Conservation (phyloP, 37 sponge, comb jelly and placozoan species). For the Spongilla lacustris region DNA sequence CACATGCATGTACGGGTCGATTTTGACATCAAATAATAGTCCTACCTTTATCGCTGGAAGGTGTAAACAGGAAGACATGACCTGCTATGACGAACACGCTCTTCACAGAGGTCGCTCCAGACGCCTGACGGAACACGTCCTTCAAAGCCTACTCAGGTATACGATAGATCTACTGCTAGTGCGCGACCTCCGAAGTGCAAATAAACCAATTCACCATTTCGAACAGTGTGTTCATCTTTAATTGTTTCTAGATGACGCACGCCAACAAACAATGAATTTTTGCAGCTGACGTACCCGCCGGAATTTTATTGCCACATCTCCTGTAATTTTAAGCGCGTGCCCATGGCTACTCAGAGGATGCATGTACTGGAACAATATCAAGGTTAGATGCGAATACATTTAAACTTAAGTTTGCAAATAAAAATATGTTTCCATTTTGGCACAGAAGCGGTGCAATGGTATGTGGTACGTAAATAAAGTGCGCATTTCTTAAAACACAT, state of each 20-base stretch:
- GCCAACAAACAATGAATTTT: neutral
- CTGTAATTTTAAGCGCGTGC: neutral
- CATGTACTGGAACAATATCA: conserved; percentile 11
- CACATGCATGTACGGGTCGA: no score
- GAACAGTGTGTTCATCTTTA: conserved; percentile 19
- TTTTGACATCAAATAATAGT: no score
- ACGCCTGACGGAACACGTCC: neutral
- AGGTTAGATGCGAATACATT: neutral
- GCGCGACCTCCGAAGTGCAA: no score
- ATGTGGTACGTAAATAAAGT: neutral
- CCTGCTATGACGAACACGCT: conserved; percentile 7
- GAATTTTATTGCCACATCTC: neutral
- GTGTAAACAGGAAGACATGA: conserved; percentile 1
- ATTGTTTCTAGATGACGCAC: conserved; percentile 3
- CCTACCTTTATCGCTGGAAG: neutral
- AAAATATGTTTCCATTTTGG: neutral
- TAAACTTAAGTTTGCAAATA: no score
- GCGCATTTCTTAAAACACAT: no score
- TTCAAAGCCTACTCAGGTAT: neutral
- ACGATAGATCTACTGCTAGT: no score
- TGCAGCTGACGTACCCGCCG: neutral
- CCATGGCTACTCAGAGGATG: neutral
- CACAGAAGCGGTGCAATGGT: conserved; percentile 32
- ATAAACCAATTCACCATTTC: conserved; percentile 32
- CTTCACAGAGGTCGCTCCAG: neutral